Base-by-base conservation (phyloP, 1,140 invertebrate species). In the Microplitis demolitor region DNA sequence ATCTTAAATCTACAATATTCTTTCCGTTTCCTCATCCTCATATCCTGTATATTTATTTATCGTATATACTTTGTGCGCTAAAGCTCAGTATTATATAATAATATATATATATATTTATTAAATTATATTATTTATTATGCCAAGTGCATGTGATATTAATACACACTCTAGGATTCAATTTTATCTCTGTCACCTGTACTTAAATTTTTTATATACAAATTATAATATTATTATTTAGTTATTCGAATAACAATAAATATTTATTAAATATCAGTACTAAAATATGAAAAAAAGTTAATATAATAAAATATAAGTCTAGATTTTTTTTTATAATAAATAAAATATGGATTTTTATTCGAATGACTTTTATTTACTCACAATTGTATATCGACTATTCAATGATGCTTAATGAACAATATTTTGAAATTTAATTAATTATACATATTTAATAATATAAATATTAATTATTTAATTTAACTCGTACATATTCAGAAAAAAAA, bases 111-210 rank as follows among this genome's bases (percentile, higher is more conserved):
- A 8, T 16, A 14, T n/a, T 11, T 69, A 6, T 51, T 73, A 72
- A 73, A 73, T 71, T 73, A 75, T 75, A 74, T 74, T 24, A 71
- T 73, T 37, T 74, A 76, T 69, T 45, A 54, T 54, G 75, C 74
- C 74, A 69, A 67, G 73, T 80, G 80, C 80, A 81, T 81, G 78
- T 75, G 72, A 75, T 69, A 45, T 45, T 45, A 75, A 74, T 76
- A 84, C 79, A 86, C 84, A 86, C 84, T 87, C 84, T 87, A 85
- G 84, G 81, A 87, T 87, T 86, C 81, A 84, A 79, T 75, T 83
- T 81, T 83, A 74, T 84, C 72, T 83, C 73, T 83, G 66, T 78
- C 79, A 81, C 75, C 74, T 78, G 70, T 54, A 54, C 53, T 54
- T 54, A 6, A 54, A 54, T 54, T 54, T 16, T 54, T 54, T 54